A percentile compares a stretch with the other conserved stretches of the same genome.
Evolutionary conservation across 2,797 vertebrate species (phyloP).

Genomic region (Neostethus bicornis): DNA sequence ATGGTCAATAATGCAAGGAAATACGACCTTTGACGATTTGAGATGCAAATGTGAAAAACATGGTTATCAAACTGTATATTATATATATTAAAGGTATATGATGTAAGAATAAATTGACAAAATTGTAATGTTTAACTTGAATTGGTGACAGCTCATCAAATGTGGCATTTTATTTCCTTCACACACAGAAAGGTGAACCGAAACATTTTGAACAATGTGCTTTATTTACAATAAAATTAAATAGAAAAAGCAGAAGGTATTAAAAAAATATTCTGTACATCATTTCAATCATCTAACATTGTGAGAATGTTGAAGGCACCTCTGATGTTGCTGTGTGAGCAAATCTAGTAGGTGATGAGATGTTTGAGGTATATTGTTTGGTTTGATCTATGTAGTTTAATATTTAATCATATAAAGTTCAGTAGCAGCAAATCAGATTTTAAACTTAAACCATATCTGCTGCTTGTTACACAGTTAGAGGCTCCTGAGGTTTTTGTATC

Average conservation of each 20-base stretch:
- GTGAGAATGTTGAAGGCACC: constrained; percentile 9
- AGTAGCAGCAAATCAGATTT: no score
- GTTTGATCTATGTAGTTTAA: no score
- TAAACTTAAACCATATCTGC: no score
- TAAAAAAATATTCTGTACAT: constrained; percentile 49
- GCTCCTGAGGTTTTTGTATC: background rate
- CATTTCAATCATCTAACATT: constrained; percentile 3
- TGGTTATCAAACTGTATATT: constrained; percentile 84
- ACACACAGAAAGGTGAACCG: background rate
- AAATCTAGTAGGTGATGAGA: background rate
- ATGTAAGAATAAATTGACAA: constrained; percentile 83
- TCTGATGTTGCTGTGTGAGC: background rate
- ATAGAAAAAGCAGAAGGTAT: constrained; percentile 22
- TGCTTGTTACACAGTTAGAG: no score
- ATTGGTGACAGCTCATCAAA: constrained; percentile 7
- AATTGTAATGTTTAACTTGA: constrained; percentile 34
- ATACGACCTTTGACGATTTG: constrained; percentile 74
- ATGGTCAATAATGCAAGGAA: constrained; percentile 79
- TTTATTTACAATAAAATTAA: constrained; percentile 40
- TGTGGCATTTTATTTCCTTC: constrained; percentile 1
- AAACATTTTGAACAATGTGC: background rate
- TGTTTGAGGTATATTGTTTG: no score
- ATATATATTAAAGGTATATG: constrained; percentile 85
- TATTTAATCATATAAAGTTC: no score
- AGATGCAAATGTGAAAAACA: constrained; percentile 79